phyloP scores from a whole-genome alignment of 1,140 invertebrate species.

The Bombus pyrosoma region DNA sequence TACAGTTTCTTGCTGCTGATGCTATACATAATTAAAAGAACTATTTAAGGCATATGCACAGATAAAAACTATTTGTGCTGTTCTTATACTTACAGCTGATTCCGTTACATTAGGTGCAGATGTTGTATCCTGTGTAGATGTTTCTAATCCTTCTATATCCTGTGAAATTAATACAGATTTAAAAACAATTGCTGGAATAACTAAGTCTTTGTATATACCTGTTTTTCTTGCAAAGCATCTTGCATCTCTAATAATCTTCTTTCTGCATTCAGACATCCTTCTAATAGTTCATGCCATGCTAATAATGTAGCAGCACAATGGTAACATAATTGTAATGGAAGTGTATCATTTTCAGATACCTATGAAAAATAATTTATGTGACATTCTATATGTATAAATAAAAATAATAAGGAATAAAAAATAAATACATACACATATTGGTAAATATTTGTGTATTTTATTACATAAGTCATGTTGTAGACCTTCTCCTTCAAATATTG shows the following conservation, averaged over 20 bases:
- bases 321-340: conserved; percentile 86
- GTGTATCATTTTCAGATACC: conserved; percentile 83
- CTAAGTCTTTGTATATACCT: conserved; percentile 51
- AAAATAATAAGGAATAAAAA: background rate
- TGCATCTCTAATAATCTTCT: conserved; percentile 78
- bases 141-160: conserved; percentile 23
- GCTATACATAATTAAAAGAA: conserved; percentile 41
- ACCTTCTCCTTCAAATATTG: conserved; percentile 84
- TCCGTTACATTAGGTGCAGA: background rate
- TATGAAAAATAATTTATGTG: conserved; percentile 64
- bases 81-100: conserved; percentile 42
- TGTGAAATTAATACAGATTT: background rate
- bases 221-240: conserved; percentile 60
- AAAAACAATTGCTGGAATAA: background rate
- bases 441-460: conserved; percentile 85
- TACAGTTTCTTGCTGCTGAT: conserved; percentile 22
- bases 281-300: conserved; percentile 85
- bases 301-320: conserved; percentile 85
- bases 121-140: background rate
- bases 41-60: too few species aligned
- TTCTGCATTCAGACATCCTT: conserved; percentile 84
- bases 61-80: background rate
- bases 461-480: conserved; percentile 81
- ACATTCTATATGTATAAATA: background rate
- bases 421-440: conserved; percentile 81